Percentiles rank a stretch among this genome's conserved stretches.
Evolutionary conservation across 2,113 vertebrate species (phyloP).

Genomic region (Gracilinanus agilis): DNA sequence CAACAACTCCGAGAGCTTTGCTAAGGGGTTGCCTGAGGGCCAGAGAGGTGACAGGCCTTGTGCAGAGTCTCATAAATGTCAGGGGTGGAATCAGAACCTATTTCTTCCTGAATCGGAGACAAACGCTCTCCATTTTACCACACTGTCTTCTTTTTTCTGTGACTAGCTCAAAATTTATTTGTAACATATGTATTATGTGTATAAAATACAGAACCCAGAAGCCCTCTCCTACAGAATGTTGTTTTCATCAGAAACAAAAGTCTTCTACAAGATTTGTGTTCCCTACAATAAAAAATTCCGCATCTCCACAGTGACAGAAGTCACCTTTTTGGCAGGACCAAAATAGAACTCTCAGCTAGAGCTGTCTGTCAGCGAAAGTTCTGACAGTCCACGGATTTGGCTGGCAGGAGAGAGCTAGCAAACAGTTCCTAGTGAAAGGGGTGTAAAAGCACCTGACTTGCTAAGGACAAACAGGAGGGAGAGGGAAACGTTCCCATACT

Average conservation of each 20-base stretch:
- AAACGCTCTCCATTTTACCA: neutral
- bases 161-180: constrained; percentile 58
- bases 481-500: neutral
- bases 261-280: constrained; percentile 56
- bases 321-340: constrained; percentile 73
- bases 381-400: constrained; percentile 66
- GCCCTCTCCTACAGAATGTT: constrained; percentile 26
- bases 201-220: constrained; percentile 57
- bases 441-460: neutral
- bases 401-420: constrained; percentile 51
- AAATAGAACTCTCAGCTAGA: constrained; percentile 76
- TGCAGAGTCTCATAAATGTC: neutral
- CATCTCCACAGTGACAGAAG: constrained; percentile 73
- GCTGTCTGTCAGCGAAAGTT: constrained; percentile 70
- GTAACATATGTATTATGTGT: constrained; percentile 48
- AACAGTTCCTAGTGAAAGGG: constrained; percentile 23
- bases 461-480: constrained; percentile 14
- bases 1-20: neutral
- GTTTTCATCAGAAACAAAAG: constrained; percentile 65
- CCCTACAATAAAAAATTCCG: constrained; percentile 70
- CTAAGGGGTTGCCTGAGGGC: neutral
- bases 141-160: neutral
- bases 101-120: neutral
- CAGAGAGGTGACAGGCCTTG: neutral
- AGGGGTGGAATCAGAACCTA: neutral